These are phyloP conservation scores for Caenorhabditis sulstoni DNA, from an alignment of 2,888 invertebrate species.

Conservation along the genomic window DNA sequence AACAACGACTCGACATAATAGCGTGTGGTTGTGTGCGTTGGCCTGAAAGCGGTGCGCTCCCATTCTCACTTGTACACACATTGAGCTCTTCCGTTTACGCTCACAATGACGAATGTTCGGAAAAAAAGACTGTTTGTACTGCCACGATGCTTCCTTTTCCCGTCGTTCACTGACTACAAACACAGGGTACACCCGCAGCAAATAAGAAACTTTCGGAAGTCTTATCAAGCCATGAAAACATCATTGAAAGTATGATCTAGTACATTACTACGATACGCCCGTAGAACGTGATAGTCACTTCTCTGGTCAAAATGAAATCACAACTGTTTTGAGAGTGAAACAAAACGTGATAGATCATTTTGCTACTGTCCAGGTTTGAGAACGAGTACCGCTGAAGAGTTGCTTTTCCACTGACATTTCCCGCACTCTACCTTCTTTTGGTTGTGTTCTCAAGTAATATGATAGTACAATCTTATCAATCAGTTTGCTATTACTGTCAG, in stretches of 20 bases:
- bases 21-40: too few relatives aligned
- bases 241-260: constrained; percentile 28
- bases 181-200: constrained; percentile 13
- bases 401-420: background rate
- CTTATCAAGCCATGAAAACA: constrained; percentile 34
- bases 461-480: constrained; percentile 35
- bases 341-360: constrained; percentile 33
- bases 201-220: constrained; percentile 20
- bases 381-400: background rate
- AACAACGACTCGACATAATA: background rate
- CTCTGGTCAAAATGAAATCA: constrained; percentile 17
- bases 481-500: background rate
- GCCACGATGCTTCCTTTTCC: background rate
- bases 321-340: constrained; percentile 6
- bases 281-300: constrained; percentile 26
- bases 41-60: constrained; percentile 13
- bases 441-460: constrained; percentile 10
- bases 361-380: background rate
- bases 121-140: too few relatives aligned
- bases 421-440: background rate
- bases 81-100: too few relatives aligned
- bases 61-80: constrained; percentile 35
- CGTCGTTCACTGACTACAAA: constrained; percentile 15
- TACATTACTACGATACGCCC: constrained; percentile 20
- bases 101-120: too few relatives aligned